Conservation (phyloP, 2,888 invertebrate species). For the Drosophila meridiana region DNA sequence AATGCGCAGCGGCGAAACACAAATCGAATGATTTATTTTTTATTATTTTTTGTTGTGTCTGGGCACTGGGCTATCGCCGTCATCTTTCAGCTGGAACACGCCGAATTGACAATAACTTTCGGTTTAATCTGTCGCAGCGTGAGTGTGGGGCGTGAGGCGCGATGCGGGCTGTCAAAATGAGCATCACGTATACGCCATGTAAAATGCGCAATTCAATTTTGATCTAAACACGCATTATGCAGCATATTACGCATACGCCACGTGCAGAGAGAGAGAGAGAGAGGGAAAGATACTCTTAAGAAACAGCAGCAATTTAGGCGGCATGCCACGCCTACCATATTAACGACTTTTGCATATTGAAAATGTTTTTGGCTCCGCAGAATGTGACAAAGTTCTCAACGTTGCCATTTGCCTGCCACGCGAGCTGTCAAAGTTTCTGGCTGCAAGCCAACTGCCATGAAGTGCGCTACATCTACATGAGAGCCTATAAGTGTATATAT, state of each 20-base stretch:
- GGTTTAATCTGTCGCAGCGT: constrained; percentile 55
- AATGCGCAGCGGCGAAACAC: constrained; percentile 20
- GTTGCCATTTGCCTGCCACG: constrained; percentile 40
- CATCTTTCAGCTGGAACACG: constrained; percentile 38
- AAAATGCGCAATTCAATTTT: constrained; percentile 78
- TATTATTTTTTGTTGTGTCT: neutral
- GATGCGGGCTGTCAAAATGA: constrained; percentile 38
- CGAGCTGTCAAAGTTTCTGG: constrained; percentile 47
- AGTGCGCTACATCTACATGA: constrained; percentile 13
- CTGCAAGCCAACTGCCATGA: constrained; percentile 57
- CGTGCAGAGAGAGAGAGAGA: constrained; percentile 15
- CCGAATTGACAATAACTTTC: constrained; percentile 55
- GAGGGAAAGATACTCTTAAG: constrained; percentile 24
- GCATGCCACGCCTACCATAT: constrained; percentile 61
- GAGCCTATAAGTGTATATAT: too few species aligned
- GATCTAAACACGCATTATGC: constrained; percentile 79
- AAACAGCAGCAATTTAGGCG: constrained; percentile 28
- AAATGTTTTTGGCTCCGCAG: constrained; percentile 66
- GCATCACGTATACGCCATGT: constrained; percentile 75
- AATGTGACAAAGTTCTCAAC: constrained; percentile 80
- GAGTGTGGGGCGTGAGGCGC: neutral
- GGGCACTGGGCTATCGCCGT: constrained; percentile 21
- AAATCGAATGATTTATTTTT: constrained; percentile 54
- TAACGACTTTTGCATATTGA: constrained; percentile 79
- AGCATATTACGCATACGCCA: constrained; percentile 76